Evolutionary conservation across 2,888 invertebrate species (phyloP).

Genomic region (Eulithis prunata): DNA sequence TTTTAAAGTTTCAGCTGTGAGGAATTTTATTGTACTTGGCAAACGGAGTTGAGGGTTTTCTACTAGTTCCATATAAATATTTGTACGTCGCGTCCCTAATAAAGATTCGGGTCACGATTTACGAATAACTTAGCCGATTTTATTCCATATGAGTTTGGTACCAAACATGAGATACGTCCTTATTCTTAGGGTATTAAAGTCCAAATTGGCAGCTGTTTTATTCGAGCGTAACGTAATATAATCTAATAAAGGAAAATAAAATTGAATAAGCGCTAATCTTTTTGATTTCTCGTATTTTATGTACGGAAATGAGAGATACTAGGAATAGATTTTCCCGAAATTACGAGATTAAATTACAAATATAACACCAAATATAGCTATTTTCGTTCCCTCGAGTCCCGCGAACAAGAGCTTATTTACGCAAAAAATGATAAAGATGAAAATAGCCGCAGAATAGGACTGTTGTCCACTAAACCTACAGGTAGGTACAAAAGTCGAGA

Average conservation of each 20-base stretch:
- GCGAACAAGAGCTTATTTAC: slow-evolving; percentile 17
- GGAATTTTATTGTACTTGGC: background rate
- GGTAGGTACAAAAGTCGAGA: background rate
- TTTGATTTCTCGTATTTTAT: no score
- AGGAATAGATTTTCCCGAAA: background rate
- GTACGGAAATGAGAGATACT: no score
- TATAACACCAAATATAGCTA: slow-evolving; percentile 21
- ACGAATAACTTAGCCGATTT: slow-evolving; percentile 25
- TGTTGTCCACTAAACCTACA: slow-evolving; percentile 4
- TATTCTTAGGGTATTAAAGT: background rate
- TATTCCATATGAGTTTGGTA: slow-evolving; percentile 15
- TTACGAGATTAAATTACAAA: slow-evolving; percentile 15
- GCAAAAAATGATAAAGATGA: slow-evolving; percentile 20
- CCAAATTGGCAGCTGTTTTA: background rate
- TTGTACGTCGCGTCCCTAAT: slow-evolving; percentile 19
- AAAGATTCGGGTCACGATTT: slow-evolving; percentile 26
- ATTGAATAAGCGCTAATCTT: no score
- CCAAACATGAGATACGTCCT: background rate
- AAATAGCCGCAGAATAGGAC: slow-evolving; percentile 18
- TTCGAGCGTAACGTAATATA: background rate
- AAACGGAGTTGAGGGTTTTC: background rate
- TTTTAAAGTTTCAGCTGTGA: no score
- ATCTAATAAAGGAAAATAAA: background rate
- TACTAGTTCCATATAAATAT: slow-evolving; percentile 24
- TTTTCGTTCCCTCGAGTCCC: slow-evolving; percentile 15